Evolutionary conservation across 2,888 invertebrate species (phyloP).

Genomic region (Rosalia funebris): DNA sequence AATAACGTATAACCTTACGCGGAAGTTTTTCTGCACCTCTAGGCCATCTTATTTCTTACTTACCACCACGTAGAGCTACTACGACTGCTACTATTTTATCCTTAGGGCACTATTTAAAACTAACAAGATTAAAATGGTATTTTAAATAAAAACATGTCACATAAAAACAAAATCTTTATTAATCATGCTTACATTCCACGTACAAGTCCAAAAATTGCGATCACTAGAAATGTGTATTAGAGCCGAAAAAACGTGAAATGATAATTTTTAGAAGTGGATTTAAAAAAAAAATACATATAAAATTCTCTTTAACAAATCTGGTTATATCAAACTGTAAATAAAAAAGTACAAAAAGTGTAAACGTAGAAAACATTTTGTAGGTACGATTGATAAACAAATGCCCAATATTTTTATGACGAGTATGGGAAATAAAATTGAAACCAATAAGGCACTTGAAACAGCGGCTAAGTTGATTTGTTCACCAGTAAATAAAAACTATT

Average conservation of each 20-base stretch:
- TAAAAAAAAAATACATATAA: no score
- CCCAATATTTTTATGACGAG: constrained; percentile 9
- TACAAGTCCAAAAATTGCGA: constrained; percentile 19
- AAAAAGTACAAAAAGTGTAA: constrained; percentile 3
- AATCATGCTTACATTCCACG: constrained; percentile 23
- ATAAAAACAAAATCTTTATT: constrained; percentile 25
- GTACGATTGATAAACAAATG: constrained; percentile 19
- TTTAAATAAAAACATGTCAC: no score
- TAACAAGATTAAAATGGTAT: no score
- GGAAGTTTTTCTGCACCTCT: neutral
- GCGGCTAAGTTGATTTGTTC: neutral
- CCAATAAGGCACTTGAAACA: constrained; percentile 28
- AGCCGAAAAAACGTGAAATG: neutral
- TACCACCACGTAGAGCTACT: neutral
- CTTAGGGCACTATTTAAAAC: no score
- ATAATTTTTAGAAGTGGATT: no score
- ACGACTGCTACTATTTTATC: neutral
- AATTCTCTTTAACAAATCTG: no score
- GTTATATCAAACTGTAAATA: constrained; percentile 9
- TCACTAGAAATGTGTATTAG: neutral
- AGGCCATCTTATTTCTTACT: neutral
- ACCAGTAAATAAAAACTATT: constrained; percentile 18
- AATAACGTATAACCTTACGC: neutral
- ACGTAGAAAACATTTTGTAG: neutral
- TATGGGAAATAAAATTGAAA: constrained; percentile 12